Evolutionary conservation across 2,113 vertebrate genomes (phyloP), one percentile per base, ranked within the genome.

Genomic region (Prolemur simus): DNA sequence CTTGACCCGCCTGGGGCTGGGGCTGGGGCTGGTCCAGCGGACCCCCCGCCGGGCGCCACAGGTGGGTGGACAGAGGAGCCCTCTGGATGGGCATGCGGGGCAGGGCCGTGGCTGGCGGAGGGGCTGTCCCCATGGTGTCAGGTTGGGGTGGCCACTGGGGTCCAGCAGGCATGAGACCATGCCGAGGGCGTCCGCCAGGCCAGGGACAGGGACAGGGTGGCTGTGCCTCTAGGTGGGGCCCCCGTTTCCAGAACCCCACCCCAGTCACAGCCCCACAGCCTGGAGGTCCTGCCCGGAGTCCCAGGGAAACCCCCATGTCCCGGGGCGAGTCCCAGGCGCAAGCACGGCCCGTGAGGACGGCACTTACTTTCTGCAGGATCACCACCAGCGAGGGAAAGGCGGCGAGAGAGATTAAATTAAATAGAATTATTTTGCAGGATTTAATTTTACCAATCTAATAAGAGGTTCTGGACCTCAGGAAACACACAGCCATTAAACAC

Each of bases 401-500:
- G 74, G 84, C 1, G 63, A 97, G 86, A 98, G 37, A 91, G 87
- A 96, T 0, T 60, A n/a, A 94, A 95, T 88, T 89, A 95, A 87
- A 68, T 25, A 39, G 85, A 93, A 94, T 96, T 96, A 97, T 85
- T 77, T 94, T 95, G 92, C 97, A 97, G 97, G 97, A 98, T 80
- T 90, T 89, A 87, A 97, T 96, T 93, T 93, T 73, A 74, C 71
- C 97, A 68, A 92, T 17, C 87, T 95, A 71, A 92, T 94, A 64
- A 97, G 93, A 94, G 96, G 73, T 52, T 93, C 90, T 1, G 96
- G 97, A 96, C 96, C 97, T 98, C 63, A 0, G 71, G 93, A 71
- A 87, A 96, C n/a, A 74, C 90, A 8, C 1, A 47, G 58, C 39
- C 77, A 34, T 42, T 23, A 58, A 60, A 76, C 39, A 85, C 45